Evolutionary conservation across 2,113 vertebrate species (phyloP), one percentile per base, ranked within the genome.

Genomic region (Collichthys lucidus): DNA sequence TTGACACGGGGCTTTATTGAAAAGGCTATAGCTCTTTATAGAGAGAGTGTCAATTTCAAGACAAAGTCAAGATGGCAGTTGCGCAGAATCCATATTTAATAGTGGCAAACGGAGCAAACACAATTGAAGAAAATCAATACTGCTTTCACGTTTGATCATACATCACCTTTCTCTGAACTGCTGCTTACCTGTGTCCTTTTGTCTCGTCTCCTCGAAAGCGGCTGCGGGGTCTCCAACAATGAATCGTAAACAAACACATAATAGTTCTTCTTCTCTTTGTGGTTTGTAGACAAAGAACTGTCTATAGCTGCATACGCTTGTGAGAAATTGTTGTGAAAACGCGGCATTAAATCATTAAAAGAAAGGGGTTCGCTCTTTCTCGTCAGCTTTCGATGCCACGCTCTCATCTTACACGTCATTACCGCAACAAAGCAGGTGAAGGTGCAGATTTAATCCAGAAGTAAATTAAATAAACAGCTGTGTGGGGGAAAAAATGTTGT

Each of bases 11-110:
- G 79, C 80, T 84, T 90, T 89, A 89, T 92, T 91, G 92, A 89
- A 92, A 90, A 91, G 83, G 77, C 86, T 79, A 60, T 77, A 81
- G 92, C 73, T 80, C 85, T 94, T 94, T 91, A 92, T 92, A 86
- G 91, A 88, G 92, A 89, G 89, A 63, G 83, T 91, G 92, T 94
- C 93, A 91, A 87, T 93, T 94, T 91, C 88, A 90, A 85, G 85
- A 91, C 88, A 88, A 89, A 93, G 93, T 93, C 88, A 83, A 90
- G 83, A 86, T 87, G 90, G 86, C 89, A 90, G 80, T 86, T 60
- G 68, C 47, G 15, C 75, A 49, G 88, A 90, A 96, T 94, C 94
- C 92, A 94, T 94, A 94, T 93, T 92, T 95, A 94, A 95, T 93
- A 88, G 90, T 87, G 88, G 91, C 92, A 94, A 91, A 93, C 68